Base-by-base conservation (phyloP, 1,140 invertebrate genomes). In the Bombus breviceps region DNA sequence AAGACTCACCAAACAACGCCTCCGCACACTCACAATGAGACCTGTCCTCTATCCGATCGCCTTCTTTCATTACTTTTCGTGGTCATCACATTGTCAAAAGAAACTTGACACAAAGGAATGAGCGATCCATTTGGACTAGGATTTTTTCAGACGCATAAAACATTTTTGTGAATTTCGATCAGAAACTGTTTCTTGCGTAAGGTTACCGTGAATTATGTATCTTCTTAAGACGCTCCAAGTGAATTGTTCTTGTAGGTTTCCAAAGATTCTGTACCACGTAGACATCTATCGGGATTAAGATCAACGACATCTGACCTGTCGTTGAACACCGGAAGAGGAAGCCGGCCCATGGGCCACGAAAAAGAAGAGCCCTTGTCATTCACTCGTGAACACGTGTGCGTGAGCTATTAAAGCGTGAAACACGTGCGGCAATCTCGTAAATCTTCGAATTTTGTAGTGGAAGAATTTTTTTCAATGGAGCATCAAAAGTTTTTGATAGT, bases 261-360 rank as follows among this genome's bases (percentile, higher is more conserved):
- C n/a, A 22, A 64, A 37, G 43, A 74, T 90, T 87, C 83, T 86
- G 89, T 90, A 82, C 74, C 81, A 88, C 89, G 66, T 81, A 84
- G 32, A 62, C 37, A 71, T 88, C 73, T 74, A 72, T 53, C 25
- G 77, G 86, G 89, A 90, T 88, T 91, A 89, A 86, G 83, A 89
- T 89, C 88, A 73, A 83, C 76, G 90, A 86, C 90, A 91, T 81
- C 90, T 90, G 90, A 91, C 86, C 90, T 86, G 83, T 87, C 85
- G 83, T 90, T 86, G 88, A 87, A 34, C 74, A 83, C 90, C 90
- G 90, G 90, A 91, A 91, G 86, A 91, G 90, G 90, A 91, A 91
- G 86, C 88, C 75, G 85, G 3, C 80, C 81, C 69, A 66, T 77
- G 76, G 75, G 77, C 57, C 59, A 79, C 47, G 86, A 83, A 84